These are phyloP conservation scores for Parasteatoda lunata DNA, from an alignment of 2,888 invertebrate species.

Conservation along the genomic window DNA sequence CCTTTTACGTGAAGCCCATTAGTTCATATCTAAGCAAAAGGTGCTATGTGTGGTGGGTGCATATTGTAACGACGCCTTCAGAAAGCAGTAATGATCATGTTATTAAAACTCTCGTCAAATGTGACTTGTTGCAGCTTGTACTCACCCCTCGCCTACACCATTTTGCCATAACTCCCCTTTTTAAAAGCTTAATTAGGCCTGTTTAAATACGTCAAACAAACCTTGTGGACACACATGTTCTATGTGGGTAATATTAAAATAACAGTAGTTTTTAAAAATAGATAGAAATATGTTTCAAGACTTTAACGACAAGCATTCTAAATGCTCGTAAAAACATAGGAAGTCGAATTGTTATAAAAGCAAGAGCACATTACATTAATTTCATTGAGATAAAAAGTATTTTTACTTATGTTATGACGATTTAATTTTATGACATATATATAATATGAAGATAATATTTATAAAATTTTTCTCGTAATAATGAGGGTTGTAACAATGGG, in stretches of 20 bases:
- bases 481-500: no score
- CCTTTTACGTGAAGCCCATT: slow-evolving; percentile 54
- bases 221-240: slow-evolving; percentile 29
- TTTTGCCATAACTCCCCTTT: not conserved
- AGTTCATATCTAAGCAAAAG: slow-evolving; percentile 47
- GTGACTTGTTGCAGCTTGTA: slow-evolving; percentile 65
- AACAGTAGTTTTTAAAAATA: no score
- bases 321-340: no score
- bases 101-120: slow-evolving; percentile 66
- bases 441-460: no score
- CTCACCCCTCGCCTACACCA: slow-evolving; percentile 1
- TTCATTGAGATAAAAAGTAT: no score
- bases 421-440: no score
- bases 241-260: slow-evolving; percentile 4
- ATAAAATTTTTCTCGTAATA: no score
- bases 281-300: no score
- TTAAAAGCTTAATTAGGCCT: slow-evolving; percentile 58
- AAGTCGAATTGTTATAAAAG: no score
- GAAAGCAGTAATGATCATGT: slow-evolving; percentile 53
- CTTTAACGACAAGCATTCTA: no score
- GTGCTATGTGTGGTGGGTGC: slow-evolving; percentile 36
- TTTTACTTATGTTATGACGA: no score
- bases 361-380: no score
- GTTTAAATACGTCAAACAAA: slow-evolving; percentile 46
- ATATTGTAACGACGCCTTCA: slow-evolving; percentile 38